Conservation (phyloP, 2,113 vertebrate species). For the Trochalopteron elliotii region DNA sequence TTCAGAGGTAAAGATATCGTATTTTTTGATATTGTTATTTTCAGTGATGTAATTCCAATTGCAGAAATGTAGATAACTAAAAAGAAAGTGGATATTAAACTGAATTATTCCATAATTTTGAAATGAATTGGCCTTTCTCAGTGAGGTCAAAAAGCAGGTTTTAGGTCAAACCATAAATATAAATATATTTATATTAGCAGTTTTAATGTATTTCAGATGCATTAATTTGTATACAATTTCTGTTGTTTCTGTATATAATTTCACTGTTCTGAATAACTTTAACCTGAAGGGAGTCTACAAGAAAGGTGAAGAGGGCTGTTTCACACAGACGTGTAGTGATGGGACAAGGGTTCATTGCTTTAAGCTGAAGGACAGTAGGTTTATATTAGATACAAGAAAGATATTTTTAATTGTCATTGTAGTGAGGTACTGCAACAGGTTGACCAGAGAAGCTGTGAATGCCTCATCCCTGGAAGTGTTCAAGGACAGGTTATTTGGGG, state of each 20-base stretch:
- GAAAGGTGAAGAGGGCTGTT: background rate
- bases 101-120: background rate
- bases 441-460: background rate
- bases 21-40: background rate
- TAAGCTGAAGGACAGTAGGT: background rate
- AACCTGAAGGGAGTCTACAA: background rate
- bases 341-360: background rate
- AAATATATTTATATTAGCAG: background rate
- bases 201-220: background rate
- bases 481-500: background rate
- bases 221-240: background rate
- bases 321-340: rapidly evolving
- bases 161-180: background rate
- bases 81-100: background rate
- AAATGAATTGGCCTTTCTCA: background rate
- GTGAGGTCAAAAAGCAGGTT: background rate
- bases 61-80: background rate
- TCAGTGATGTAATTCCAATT: background rate
- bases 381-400: background rate
- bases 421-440: background rate
- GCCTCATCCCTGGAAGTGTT: background rate
- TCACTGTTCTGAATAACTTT: background rate
- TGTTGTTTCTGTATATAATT: no score
- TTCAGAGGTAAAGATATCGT: background rate
- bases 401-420: background rate